Conservation (phyloP, 35 echinoderm and acorn worm genomes). For the Lytechinus pictus region DNA sequence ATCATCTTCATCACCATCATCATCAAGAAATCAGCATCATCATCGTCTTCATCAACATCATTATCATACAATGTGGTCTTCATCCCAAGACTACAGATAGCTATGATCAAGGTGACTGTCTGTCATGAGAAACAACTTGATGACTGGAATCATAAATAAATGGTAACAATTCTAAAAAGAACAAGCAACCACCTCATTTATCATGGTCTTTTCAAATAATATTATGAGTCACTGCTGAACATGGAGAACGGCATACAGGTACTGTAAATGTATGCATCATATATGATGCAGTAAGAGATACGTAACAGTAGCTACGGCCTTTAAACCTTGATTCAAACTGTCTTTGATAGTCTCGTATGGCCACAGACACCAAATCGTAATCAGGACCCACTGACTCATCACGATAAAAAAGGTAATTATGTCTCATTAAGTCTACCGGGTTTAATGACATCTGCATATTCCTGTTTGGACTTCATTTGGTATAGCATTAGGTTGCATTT, state of each 20-base stretch:
- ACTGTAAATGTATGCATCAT: background rate
- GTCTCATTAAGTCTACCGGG: background rate
- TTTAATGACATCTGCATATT: slow-evolving; percentile 34
- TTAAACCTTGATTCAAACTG: background rate
- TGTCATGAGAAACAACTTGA: too few relatives aligned
- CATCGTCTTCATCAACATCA: too few relatives aligned
- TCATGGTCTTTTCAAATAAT: background rate
- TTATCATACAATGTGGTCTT: too few relatives aligned
- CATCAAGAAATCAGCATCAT: too few relatives aligned
- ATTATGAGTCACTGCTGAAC: background rate
- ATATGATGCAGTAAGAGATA: background rate
- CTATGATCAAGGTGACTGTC: too few relatives aligned
- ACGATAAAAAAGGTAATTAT: slow-evolving; percentile 23
- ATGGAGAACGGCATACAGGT: background rate
- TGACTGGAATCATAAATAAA: background rate
- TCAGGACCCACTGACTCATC: background rate
- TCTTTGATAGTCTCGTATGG: background rate
- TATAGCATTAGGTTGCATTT: background rate
- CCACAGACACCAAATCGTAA: background rate
- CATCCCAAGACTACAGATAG: too few relatives aligned
- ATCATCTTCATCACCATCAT: too few relatives aligned
- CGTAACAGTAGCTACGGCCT: background rate
- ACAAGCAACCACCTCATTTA: background rate
- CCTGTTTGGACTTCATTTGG: background rate
- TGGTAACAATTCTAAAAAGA: background rate